Evolutionary conservation across 2,797 vertebrate genomes (phyloP), one percentile per base, ranked within the genome.

Genomic region (Buceros bicornis): DNA sequence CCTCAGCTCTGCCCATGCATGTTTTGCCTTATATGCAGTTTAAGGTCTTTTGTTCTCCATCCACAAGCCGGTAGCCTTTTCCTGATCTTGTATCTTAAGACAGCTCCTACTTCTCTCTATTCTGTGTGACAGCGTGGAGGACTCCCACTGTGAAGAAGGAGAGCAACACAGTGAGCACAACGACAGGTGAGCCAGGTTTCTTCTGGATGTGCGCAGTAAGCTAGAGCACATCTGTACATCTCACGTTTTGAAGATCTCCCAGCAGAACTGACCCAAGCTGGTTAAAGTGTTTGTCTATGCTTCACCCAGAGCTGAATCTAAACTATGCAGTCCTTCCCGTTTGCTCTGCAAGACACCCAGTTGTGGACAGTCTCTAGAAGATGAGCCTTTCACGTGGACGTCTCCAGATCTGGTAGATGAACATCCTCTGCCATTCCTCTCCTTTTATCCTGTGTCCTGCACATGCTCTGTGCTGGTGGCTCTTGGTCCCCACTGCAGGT

Each of bases 401-500:
- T 43, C 37, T 73, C 40, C 45, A 58, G 40, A 64, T 5, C 16
- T 18, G 15, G 22, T 33, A 64, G 48, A 8, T n/a, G 26, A 69
- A 74, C 16, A 48, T 31, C 13, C 5, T 20, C 45, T 43, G 13
- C 3, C 19, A 4, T 37, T 48, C 26, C 15, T 47, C 21, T 74
- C 22, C 29, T 40, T 4, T 40, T 73, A 25, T 69, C 31, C 45
- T 42, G 18, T 31, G 28, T 47, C 47, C 42, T 43, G 58, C 16
- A 37, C 5, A 4, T 6, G 0, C 6, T 51, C 45, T 56, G 42
- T 16, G 21, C 20, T 58, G 51, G 43, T 51, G 60, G 51, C 15
- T 66, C 22, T 26, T 0, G 1, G 35, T 42, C 42, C 35, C 16
- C 29, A 42, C 28, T 1, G 0, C 1, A 1, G 8, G 42, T 15